These are phyloP conservation scores for Noctua fimbriata DNA, from an alignment of 2,888 invertebrate genomes.

Conservation along the genomic window DNA sequence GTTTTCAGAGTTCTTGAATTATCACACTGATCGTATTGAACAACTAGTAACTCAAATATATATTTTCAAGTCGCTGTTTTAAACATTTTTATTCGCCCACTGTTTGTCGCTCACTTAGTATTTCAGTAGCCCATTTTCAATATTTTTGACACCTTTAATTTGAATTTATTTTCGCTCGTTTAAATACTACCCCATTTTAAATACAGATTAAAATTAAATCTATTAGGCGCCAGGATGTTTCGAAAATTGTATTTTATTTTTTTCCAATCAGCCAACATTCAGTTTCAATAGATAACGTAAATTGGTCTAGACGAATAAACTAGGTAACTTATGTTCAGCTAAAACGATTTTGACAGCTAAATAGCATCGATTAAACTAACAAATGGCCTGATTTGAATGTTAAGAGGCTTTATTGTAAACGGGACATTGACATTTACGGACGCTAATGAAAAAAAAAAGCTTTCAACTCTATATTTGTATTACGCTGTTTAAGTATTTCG, in stretches of 20 bases:
- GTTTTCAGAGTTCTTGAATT: too few species aligned
- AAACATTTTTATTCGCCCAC: too few species aligned
- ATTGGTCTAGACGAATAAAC: constrained; percentile 56
- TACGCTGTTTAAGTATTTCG: constrained; percentile 20
- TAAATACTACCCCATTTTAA: too few species aligned
- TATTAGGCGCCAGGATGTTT: constrained; percentile 19
- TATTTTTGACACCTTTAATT: too few species aligned
- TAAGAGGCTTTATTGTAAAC: constrained; percentile 32
- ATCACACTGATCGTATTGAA: too few species aligned
- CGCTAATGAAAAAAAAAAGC: constrained; percentile 27
- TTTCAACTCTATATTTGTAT: constrained; percentile 10
- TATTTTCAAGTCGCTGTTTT: too few species aligned
- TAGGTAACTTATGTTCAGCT: constrained; percentile 28
- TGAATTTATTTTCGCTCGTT: too few species aligned
- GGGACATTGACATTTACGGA: constrained; percentile 36
- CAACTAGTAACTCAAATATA: too few species aligned
- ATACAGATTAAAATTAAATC: constrained; percentile 5
- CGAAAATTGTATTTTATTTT: constrained; percentile 14
- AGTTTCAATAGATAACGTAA: constrained; percentile 39
- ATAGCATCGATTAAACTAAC: constrained; percentile 31
- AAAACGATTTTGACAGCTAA: constrained; percentile 49
- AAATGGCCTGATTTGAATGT: constrained; percentile 52
- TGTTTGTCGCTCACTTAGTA: too few species aligned
- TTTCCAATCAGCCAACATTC: constrained; percentile 38
- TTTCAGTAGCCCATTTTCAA: too few species aligned